These are phyloP conservation scores for Oceanodroma leucorhoa DNA, from an alignment of 2,797 vertebrate species.

Conservation along the genomic window DNA sequence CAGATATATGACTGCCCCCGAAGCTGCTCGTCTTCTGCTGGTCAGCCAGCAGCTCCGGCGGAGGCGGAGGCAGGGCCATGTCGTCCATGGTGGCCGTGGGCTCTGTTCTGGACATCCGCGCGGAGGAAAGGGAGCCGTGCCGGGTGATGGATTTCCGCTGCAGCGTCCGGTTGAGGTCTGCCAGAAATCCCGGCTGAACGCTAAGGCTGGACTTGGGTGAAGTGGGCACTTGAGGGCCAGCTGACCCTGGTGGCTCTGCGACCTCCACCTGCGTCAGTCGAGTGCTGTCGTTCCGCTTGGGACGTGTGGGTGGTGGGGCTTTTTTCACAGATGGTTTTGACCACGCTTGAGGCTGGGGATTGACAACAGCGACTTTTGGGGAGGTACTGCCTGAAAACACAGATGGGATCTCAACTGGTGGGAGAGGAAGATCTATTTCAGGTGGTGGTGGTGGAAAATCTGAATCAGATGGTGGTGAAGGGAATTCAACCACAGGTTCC, in stretches of 20 bases:
- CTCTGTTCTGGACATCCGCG: slow-evolving; percentile 79
- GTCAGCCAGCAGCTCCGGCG: slow-evolving; percentile 89
- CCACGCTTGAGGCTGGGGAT: slow-evolving; percentile 90
- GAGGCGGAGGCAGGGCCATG: slow-evolving; percentile 91
- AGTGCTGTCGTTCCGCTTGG: slow-evolving; percentile 85
- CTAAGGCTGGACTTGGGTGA: slow-evolving; percentile 90
- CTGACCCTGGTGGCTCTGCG: slow-evolving; percentile 66
- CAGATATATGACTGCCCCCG: slow-evolving; percentile 89
- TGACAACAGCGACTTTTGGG: slow-evolving; percentile 90
- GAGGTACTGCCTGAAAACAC: slow-evolving; percentile 77
- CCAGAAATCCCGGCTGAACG: slow-evolving; percentile 92
- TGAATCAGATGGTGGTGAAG: slow-evolving; percentile 86
- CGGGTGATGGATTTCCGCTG: slow-evolving; percentile 93
- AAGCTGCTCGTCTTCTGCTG: slow-evolving; percentile 81
- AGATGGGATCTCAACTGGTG: slow-evolving; percentile 82
- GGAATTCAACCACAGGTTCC: slow-evolving; percentile 79
- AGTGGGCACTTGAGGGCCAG: slow-evolving; percentile 84
- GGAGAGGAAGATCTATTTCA: slow-evolving; percentile 88
- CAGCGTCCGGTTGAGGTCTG: slow-evolving; percentile 93
- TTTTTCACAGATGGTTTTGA: slow-evolving; percentile 87
- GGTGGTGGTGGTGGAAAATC: slow-evolving; percentile 90
- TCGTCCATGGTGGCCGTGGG: slow-evolving; percentile 91
- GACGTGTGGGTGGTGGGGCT: slow-evolving; percentile 85
- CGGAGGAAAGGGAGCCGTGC: slow-evolving; percentile 88
- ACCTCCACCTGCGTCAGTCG: slow-evolving; percentile 80